A percentile compares a stretch with the other conserved stretches of the same genome.
These are phyloP conservation scores for Trachelus iudaicus DNA, from an alignment of 2,888 invertebrate genomes.

Conservation along the genomic window DNA sequence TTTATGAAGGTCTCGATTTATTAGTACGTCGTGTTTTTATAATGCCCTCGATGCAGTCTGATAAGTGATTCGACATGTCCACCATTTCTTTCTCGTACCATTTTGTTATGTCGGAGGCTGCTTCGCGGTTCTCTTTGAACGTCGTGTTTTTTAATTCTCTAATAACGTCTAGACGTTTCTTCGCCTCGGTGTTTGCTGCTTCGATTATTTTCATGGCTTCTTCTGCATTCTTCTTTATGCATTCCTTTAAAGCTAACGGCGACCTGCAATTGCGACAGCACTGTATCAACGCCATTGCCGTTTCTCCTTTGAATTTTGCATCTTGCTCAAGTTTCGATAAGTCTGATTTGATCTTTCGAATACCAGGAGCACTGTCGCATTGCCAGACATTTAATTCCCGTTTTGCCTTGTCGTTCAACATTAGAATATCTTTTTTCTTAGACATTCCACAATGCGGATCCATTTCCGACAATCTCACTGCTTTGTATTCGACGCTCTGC, in stretches of 20 bases:
- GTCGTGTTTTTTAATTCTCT: conserved; percentile 23
- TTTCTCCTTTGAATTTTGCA: conserved; percentile 4
- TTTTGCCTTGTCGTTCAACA: conserved; percentile 26
- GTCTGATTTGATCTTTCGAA: conserved; percentile 16
- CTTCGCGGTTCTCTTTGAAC: conserved; percentile 16
- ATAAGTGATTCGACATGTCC: conserved; percentile 20
- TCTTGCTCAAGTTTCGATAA: conserved; percentile 25
- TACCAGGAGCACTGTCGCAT: conserved; percentile 11
- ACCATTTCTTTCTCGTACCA: conserved; percentile 26
- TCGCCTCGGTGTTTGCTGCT: neutral
- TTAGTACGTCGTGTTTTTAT: neutral
- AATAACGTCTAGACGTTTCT: neutral
- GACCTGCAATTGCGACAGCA: conserved; percentile 28
- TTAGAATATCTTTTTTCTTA: conserved; percentile 30
- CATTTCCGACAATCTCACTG: conserved; percentile 27
- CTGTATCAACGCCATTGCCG: conserved; percentile 22
- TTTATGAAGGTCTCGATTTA: neutral
- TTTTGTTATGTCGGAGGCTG: conserved; percentile 17
- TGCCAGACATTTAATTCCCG: conserved; percentile 26
- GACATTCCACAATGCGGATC: conserved; percentile 29
- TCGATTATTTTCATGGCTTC: conserved; percentile 31
- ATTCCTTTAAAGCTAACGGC: conserved; percentile 24
- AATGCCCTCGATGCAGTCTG: conserved; percentile 21
- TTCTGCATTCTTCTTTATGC: conserved; percentile 25
- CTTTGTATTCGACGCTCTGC: conserved; percentile 17